Conservation (phyloP, 2,797 vertebrate species). For the Notolabrus celidotus region DNA sequence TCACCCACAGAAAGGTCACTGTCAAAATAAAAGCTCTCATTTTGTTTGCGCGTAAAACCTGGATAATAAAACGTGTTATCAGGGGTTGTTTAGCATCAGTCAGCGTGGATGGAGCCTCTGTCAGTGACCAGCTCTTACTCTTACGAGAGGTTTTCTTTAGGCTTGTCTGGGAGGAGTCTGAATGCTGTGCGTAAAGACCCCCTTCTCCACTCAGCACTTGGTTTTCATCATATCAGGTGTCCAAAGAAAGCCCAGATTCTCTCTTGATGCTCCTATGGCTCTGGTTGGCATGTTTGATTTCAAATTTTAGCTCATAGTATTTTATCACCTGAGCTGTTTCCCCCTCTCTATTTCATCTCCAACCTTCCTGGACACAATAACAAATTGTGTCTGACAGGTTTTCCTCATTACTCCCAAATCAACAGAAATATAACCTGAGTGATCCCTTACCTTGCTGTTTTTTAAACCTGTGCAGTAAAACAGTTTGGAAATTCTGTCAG, state of each 20-base stretch:
- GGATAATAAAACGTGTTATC: background rate
- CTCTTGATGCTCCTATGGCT: conserved; percentile 24
- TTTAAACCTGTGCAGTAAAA: conserved; percentile 57
- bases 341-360: conserved; percentile 38
- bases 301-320: conserved; percentile 50
- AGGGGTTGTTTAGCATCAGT: conserved; percentile 38
- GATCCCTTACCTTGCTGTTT: conserved; percentile 46
- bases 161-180: conserved; percentile 81
- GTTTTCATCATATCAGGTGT: conserved; percentile 53
- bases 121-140: conserved; percentile 55
- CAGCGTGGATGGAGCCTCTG: conserved; percentile 48
- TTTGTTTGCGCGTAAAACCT: conserved; percentile 42
- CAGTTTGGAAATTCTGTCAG: conserved; percentile 67
- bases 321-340: conserved; percentile 59
- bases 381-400: conserved; percentile 61
- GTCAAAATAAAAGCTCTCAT: conserved; percentile 75
- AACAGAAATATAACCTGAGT: conserved; percentile 63
- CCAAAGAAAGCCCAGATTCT: conserved; percentile 1
- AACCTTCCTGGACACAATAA: conserved; percentile 58
- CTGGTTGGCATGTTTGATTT: conserved; percentile 33
- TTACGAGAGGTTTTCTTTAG: conserved; percentile 73
- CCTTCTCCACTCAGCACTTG: conserved; percentile 42
- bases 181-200: conserved; percentile 37
- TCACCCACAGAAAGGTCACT: conserved; percentile 76
- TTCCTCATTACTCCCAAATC: conserved; percentile 62